Evolutionary conservation across 2,113 vertebrate species (phyloP).

Genomic region (Syngnathus typhle): DNA sequence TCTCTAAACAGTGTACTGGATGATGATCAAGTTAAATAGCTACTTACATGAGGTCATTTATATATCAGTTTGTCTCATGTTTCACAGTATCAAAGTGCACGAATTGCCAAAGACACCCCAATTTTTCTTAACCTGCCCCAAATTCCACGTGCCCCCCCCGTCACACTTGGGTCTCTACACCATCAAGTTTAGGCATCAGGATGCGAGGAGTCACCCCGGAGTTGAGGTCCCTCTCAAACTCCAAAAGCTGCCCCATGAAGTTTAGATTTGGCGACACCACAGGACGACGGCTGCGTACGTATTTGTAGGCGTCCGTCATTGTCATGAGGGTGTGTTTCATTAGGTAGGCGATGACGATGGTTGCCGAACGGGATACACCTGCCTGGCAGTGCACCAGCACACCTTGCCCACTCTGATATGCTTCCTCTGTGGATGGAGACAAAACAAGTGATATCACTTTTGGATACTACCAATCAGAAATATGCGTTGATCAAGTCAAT

Average conservation of each 20-base stretch:
- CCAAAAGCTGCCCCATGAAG: slow-evolving; percentile 82
- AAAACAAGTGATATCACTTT: slow-evolving; percentile 4
- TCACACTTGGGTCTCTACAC: slow-evolving; percentile 79
- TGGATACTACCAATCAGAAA: too few species aligned
- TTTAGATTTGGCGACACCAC: slow-evolving; percentile 82
- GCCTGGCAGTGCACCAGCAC: slow-evolving; percentile 83
- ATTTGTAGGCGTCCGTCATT: slow-evolving; percentile 82
- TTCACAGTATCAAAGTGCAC: slow-evolving; percentile 61
- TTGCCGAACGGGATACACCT: slow-evolving; percentile 80
- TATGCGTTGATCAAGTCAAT: neutral
- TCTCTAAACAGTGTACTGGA: slow-evolving; percentile 49
- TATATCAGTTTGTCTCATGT: slow-evolving; percentile 41
- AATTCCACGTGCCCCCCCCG: neutral
- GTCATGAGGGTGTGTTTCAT: slow-evolving; percentile 88
- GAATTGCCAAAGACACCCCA: slow-evolving; percentile 18
- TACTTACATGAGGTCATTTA: slow-evolving; percentile 38
- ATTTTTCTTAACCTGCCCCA: neutral
- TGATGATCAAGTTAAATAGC: slow-evolving; percentile 41
- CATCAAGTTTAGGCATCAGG: slow-evolving; percentile 75
- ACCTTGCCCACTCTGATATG: slow-evolving; percentile 76
- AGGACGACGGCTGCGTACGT: slow-evolving; percentile 75
- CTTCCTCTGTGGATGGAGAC: slow-evolving; percentile 72
- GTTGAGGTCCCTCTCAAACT: slow-evolving; percentile 82
- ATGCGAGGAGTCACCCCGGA: slow-evolving; percentile 80
- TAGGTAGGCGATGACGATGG: slow-evolving; percentile 80